These are phyloP conservation scores for Nyctibius bracteatus DNA, from an alignment of 2,113 vertebrate species.

Conservation along the genomic window DNA sequence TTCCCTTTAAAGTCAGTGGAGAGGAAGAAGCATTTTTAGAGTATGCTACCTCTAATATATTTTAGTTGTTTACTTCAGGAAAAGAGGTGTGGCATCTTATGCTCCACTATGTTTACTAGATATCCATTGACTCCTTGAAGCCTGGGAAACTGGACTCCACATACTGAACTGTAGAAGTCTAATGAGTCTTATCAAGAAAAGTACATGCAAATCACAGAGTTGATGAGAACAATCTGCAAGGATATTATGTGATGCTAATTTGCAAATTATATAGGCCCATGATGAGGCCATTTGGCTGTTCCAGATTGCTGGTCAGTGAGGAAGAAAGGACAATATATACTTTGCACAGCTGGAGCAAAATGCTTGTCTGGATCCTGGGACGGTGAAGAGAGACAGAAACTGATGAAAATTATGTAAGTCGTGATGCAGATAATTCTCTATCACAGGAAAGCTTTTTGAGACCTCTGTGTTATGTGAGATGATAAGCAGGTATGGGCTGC, in stretches of 20 bases:
- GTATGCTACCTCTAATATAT: not conserved
- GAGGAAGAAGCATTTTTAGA: not conserved
- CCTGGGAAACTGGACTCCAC: not conserved
- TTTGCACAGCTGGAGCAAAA: not conserved
- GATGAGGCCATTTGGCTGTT: not conserved
- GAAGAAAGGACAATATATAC: not conserved
- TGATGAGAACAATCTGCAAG: not conserved
- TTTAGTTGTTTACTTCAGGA: not conserved
- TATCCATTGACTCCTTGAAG: not conserved
- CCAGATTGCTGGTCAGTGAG: not conserved
- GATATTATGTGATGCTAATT: not conserved
- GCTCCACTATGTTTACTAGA: not conserved
- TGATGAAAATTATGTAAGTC: not conserved
- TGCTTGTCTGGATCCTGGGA: not conserved
- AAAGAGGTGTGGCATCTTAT: not conserved
- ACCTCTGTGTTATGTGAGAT: not conserved
- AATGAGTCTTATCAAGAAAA: constrained; percentile 3
- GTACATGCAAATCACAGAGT: not conserved
- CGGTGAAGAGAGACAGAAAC: not conserved
- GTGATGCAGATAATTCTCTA: not conserved
- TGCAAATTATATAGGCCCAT: not conserved
- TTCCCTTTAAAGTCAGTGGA: not conserved
- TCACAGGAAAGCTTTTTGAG: not conserved
- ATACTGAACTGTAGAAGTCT: not conserved
- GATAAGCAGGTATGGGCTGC: not conserved